Percentiles rank a stretch among this genome's conserved stretches.
Evolutionary conservation across 2,888 invertebrate species (phyloP).

Genomic region (Sericinus montela): DNA sequence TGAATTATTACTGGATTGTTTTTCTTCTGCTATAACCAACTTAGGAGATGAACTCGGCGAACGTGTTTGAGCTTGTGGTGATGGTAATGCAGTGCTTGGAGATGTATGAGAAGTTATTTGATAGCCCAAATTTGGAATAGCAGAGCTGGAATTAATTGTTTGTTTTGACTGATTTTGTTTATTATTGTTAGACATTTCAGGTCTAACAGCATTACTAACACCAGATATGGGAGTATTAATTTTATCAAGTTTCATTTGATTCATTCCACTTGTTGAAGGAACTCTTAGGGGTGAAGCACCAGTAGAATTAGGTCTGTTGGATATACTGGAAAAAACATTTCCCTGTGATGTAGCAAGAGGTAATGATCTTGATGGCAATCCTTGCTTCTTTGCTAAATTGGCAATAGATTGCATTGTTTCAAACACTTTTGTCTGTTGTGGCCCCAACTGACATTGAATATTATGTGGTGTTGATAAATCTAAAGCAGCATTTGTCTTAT

Average conservation of each 20-base stretch:
- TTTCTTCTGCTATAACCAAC: slow-evolving; percentile 73
- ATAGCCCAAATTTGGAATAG: slow-evolving; percentile 46
- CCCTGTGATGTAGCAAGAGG: slow-evolving; percentile 47
- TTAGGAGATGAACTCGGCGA: slow-evolving; percentile 76
- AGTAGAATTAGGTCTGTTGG: slow-evolving; percentile 46
- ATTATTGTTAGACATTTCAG: slow-evolving; percentile 37
- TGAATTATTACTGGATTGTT: slow-evolving; percentile 46
- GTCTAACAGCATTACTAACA: slow-evolving; percentile 34
- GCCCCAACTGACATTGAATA: slow-evolving; percentile 57
- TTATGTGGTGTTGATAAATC: slow-evolving; percentile 72
- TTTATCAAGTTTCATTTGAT: slow-evolving; percentile 60
- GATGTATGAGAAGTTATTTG: slow-evolving; percentile 46
- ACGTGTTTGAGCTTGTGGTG: slow-evolving; percentile 67
- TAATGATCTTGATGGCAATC: slow-evolving; percentile 51
- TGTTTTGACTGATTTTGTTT: slow-evolving; percentile 48
- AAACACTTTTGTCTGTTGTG: slow-evolving; percentile 67
- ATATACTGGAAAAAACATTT: slow-evolving; percentile 47
- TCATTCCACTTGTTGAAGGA: slow-evolving; percentile 48
- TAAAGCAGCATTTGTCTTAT: slow-evolving; percentile 61
- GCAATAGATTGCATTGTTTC: slow-evolving; percentile 77
- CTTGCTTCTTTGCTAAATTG: slow-evolving; percentile 72
- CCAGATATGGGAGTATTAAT: slow-evolving; percentile 34
- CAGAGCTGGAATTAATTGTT: slow-evolving; percentile 36
- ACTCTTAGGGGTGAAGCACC: slow-evolving; percentile 50
- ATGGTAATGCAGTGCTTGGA: slow-evolving; percentile 49